Conservation (phyloP, 2,888 invertebrate genomes). For the Eilema depressum region DNA sequence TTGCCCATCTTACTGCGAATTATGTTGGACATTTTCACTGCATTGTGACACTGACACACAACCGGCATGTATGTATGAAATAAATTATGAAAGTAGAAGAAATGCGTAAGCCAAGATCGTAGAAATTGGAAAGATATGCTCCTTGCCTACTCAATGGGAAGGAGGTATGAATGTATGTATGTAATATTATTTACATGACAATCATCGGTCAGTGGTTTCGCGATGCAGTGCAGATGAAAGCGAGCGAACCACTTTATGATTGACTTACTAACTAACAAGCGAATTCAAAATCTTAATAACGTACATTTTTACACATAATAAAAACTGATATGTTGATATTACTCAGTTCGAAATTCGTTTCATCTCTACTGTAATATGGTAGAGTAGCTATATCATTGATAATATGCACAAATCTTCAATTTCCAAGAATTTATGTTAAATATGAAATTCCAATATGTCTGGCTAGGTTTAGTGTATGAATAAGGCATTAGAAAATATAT, state of each 20-base stretch:
- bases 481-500: not conserved
- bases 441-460: not conserved
- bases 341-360: not conserved
- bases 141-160: no score
- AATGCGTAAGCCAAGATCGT: no score
- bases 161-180: no score
- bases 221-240: slow-evolving; percentile 5
- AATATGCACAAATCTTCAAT: not conserved
- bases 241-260: not conserved
- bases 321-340: slow-evolving; percentile 7
- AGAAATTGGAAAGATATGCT: no score
- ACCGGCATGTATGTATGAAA: no score
- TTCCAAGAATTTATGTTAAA: not conserved
- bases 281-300: not conserved
- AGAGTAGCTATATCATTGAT: not conserved
- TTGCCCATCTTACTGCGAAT: no score
- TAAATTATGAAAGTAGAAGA: no score
- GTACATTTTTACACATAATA: slow-evolving; percentile 2
- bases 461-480: not conserved
- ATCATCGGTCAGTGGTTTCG: not conserved
- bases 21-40: no score
- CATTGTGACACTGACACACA: no score
- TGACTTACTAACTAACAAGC: slow-evolving; percentile 3
- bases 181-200: no score
- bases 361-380: not conserved